Conservation (phyloP, 2,888 invertebrate genomes). For the Oscheius sp. region DNA sequence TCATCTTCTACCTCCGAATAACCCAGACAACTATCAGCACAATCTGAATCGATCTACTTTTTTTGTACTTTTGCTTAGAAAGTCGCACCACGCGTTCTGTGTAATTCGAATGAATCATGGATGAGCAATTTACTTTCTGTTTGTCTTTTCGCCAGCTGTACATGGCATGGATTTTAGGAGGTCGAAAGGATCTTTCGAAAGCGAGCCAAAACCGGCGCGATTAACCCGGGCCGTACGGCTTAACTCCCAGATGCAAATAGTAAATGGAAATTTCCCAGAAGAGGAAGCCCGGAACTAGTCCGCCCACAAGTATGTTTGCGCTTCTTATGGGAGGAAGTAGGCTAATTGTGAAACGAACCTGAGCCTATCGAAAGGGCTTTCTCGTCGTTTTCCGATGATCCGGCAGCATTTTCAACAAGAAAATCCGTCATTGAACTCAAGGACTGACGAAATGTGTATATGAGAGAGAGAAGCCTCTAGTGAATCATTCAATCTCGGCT, state of each 20-base stretch:
- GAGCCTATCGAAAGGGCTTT: constrained; percentile 20
- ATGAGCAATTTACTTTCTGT: neutral
- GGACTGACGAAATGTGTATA: neutral
- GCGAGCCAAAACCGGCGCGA: constrained; percentile 15
- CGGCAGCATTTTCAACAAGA: neutral
- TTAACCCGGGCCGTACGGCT: constrained; percentile 12
- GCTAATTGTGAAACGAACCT: constrained; percentile 5
- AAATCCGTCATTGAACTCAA: constrained; percentile 27
- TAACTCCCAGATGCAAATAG: neutral
- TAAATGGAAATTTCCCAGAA: neutral
- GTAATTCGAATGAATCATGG: neutral
- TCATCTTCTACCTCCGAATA: constrained; percentile 36
- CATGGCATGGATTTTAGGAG: neutral
- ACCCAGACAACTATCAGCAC: constrained; percentile 31
- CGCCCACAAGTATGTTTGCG: constrained; percentile 19
- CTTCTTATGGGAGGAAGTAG: constrained; percentile 2
- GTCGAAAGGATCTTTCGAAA: neutral
- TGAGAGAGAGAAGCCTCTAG: neutral
- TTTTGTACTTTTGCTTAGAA: neutral
- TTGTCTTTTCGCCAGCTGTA: neutral
- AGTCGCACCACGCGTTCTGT: too few relatives aligned
- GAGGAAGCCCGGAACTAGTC: neutral
- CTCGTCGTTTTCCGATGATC: neutral
- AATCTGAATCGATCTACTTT: constrained; percentile 8
- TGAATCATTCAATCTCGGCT: neutral